phyloP scores from a whole-genome alignment of 2,797 vertebrate genomes.

The Pitangus sulphuratus region DNA sequence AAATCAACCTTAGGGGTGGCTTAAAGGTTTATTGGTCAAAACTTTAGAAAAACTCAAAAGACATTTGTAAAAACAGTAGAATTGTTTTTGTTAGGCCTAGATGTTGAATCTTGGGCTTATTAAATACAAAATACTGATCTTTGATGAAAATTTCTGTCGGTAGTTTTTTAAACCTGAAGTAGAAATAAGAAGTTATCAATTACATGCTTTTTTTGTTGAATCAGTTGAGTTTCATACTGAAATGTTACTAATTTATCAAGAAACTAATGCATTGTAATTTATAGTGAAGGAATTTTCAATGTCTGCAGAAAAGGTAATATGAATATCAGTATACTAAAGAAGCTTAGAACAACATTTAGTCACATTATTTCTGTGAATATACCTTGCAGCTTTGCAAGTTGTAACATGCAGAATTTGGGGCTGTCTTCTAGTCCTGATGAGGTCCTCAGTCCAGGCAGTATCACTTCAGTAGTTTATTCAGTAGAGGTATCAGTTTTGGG shows the following conservation, averaged over 20 bases:
- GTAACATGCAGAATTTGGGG: neutral
- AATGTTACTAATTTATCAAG: neutral
- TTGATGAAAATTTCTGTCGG: neutral
- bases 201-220: neutral
- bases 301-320: neutral
- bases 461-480: neutral
- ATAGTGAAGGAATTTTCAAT: neutral
- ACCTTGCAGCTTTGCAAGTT: neutral
- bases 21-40: neutral
- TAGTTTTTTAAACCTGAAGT: neutral
- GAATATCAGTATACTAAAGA: neutral
- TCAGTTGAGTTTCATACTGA: neutral
- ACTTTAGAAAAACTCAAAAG: neutral
- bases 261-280: fast-evolving
- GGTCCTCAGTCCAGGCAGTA: neutral
- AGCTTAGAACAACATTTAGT: neutral
- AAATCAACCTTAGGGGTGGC: neutral
- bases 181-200: neutral
- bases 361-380: neutral
- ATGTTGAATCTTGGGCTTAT: neutral
- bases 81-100: neutral
- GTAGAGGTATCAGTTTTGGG: neutral
- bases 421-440: neutral
- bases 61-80: neutral
- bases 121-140: neutral